phyloP scores from a whole-genome alignment of 2,113 vertebrate genomes.

The Myodes glareolus region DNA sequence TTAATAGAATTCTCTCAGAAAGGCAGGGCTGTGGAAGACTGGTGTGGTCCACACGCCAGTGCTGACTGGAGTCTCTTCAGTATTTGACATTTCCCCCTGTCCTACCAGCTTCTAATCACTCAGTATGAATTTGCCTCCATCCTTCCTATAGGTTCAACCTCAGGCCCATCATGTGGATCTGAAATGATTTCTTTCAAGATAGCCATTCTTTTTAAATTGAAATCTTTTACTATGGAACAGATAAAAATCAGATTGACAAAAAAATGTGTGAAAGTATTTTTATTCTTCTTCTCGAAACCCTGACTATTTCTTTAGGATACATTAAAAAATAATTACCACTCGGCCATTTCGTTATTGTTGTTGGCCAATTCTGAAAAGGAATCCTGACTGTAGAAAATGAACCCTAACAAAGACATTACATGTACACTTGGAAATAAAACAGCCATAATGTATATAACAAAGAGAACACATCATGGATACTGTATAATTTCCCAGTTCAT shows the following conservation, averaged over 20 bases:
- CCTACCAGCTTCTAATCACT: neutral
- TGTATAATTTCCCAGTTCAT: neutral
- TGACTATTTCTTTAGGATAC: neutral
- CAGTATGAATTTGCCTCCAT: neutral
- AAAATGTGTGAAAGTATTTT: neutral
- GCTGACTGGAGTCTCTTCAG: neutral
- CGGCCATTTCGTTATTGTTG: neutral
- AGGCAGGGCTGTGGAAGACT: neutral
- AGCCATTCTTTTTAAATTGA: neutral
- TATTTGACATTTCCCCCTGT: neutral
- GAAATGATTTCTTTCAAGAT: neutral
- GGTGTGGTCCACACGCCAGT: neutral
- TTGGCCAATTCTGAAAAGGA: neutral
- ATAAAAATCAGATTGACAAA: neutral
- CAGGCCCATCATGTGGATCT: neutral
- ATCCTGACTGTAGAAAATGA: neutral
- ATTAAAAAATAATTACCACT: slow-evolving; percentile 23
- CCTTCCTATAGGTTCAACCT: neutral
- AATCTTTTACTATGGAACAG: slow-evolving; percentile 29
- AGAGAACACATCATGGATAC: neutral
- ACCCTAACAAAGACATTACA: neutral
- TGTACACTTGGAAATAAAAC: neutral
- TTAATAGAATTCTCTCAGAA: neutral
- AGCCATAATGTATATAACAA: neutral
- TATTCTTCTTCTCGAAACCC: slow-evolving; percentile 1